Base-by-base conservation (phyloP, 2,113 vertebrate species). In the Chaenogobius annularis region DNA sequence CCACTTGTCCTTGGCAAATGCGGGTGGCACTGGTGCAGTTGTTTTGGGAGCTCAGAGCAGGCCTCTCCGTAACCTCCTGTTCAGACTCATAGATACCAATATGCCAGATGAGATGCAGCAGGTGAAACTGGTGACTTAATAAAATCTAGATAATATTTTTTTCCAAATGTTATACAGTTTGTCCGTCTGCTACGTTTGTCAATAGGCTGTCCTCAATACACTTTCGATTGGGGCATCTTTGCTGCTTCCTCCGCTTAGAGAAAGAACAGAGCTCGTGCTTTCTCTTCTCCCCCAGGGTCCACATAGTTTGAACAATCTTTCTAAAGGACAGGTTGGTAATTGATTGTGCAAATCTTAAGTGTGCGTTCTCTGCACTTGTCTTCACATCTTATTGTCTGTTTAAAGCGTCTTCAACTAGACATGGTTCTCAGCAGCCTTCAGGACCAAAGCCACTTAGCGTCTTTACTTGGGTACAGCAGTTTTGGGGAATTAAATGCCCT, bases 71-170 rank as follows among this genome's bases (percentile, higher is more conserved):
- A 98, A 99, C 84, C 90, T 99, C 0, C 91, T 99, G 17, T 99
- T 99, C 72, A 95, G 98, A 52, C 91, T 99, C 68, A 99, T 99
- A 88, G 98, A 99, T 83, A 97, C 96, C 56, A 95, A 95, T 71
- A 96, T 98, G 55, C 97, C 98, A 48, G 98, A 98, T 85, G 95
- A 96, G 87, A 98, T 99, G 85, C 97, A 98, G 79, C 96, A 99
- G 93, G 98, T 99, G 88, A 87, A 54, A 14, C 4, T n/a, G 20
- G 31, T 20, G 61, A 10, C 64, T 23, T 43, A 47, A 64, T 19
- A 64, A 64, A 10, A 9, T 5, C 37, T 64, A n/a, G 37, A 40
- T 64, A 12, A 64, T 40, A 7, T 44, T n/a, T 20, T 54, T n/a
- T n/a, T 3, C 26, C 50, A 20, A 54, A 54, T 58, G 12, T 13